Percentiles rank a stretch among this genome's conserved stretches.
Evolutionary conservation across 2,113 vertebrate species (phyloP).

Genomic region (Trematocara stigmaticum): DNA sequence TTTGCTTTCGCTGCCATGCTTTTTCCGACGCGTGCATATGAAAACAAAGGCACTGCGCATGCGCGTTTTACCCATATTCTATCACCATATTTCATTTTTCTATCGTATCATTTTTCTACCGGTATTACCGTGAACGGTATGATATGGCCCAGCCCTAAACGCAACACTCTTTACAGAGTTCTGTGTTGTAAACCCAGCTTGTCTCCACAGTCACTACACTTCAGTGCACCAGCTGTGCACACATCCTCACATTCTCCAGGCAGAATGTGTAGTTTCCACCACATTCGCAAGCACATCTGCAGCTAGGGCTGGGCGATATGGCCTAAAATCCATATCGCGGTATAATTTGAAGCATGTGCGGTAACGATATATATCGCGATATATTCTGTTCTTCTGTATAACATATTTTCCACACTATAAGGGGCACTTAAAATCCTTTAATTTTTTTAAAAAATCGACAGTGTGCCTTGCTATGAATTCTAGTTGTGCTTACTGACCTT

Average conservation of each 20-base stretch:
- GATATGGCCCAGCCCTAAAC: not conserved
- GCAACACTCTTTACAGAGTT: not conserved
- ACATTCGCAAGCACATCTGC: not conserved
- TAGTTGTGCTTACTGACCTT: not conserved
- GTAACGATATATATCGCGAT: not conserved
- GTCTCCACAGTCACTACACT: not conserved
- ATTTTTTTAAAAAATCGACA: accelerated
- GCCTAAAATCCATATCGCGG: accelerated
- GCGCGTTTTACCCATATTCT: no score
- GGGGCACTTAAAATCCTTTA: not conserved
- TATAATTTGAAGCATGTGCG: not conserved
- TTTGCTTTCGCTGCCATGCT: no score
- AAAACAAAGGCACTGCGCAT: no score
- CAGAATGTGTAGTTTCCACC: accelerated
- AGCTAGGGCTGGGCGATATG: not conserved
- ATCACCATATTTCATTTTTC: no score
- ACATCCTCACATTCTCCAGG: not conserved
- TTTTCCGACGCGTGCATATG: no score
- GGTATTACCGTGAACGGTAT: no score
- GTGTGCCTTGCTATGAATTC: not conserved
- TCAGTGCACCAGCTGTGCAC: no score
- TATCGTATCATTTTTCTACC: no score
- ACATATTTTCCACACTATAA: not conserved
- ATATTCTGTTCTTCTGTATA: accelerated
- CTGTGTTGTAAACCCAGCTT: accelerated